These are phyloP conservation scores for Bradysia coprophila DNA, from an alignment of 1,140 invertebrate genomes.

Conservation along the genomic window DNA sequence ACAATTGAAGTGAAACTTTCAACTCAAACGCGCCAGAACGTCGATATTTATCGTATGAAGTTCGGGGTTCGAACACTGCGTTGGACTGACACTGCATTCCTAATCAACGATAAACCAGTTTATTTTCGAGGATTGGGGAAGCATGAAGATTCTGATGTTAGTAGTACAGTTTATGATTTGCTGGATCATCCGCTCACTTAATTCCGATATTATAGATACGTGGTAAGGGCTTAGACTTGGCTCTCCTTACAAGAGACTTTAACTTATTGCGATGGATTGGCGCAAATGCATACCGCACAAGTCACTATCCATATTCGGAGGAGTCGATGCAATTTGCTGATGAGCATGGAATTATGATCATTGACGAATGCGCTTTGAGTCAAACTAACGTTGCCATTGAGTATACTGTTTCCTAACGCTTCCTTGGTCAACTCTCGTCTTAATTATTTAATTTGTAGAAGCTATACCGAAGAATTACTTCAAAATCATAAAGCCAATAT, in stretches of 20 bases:
- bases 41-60: constrained; percentile 58
- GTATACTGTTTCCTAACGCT: no score
- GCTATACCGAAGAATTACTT: constrained; percentile 26
- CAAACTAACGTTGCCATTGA: constrained; percentile 82
- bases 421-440: no score
- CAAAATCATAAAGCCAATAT: constrained; percentile 60
- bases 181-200: no score
- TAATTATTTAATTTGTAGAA: no score
- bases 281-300: constrained; percentile 88
- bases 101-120: constrained; percentile 61
- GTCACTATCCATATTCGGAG: constrained; percentile 97
- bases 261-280: constrained; percentile 91
- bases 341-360: constrained; percentile 83
- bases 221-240: constrained; percentile 76
- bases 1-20: constrained; percentile 42
- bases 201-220: constrained; percentile 35
- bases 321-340: constrained; percentile 94
- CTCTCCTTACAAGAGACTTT: constrained; percentile 77
- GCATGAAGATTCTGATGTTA: constrained; percentile 80
- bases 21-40: constrained; percentile 18
- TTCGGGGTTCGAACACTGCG: constrained; percentile 69
- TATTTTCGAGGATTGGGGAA: constrained; percentile 80
- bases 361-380: constrained; percentile 89
- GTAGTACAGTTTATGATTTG: constrained; percentile 9
- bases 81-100: constrained; percentile 49